phyloP scores from a whole-genome alignment of 2,797 vertebrate species.

The Pangasius macronema region DNA sequence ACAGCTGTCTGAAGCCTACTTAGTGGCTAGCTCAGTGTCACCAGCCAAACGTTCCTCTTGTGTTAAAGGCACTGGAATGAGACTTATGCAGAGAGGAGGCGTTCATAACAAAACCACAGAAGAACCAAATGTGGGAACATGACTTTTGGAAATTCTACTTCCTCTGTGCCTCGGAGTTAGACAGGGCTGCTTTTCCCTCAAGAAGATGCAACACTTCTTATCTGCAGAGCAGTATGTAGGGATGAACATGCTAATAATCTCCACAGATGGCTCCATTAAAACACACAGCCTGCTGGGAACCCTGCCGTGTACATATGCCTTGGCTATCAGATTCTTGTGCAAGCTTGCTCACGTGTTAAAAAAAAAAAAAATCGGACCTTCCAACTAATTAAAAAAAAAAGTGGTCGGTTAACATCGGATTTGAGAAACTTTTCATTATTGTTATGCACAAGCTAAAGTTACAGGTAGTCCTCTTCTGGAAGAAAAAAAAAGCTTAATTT shows the following conservation, averaged over 20 bases:
- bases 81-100: slow-evolving; percentile 59
- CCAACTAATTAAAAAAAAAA: not conserved
- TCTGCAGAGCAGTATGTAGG: slow-evolving; percentile 45
- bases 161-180: slow-evolving; percentile 47
- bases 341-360: slow-evolving; percentile 15
- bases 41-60: slow-evolving; percentile 50
- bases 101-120: not conserved
- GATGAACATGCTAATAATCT: slow-evolving; percentile 50
- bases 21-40: slow-evolving; percentile 36
- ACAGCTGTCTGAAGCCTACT: slow-evolving; percentile 19
- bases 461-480: not conserved
- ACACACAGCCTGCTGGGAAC: slow-evolving; percentile 59
- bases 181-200: slow-evolving; percentile 55
- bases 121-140: slow-evolving; percentile 60
- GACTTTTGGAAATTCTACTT: slow-evolving; percentile 65
- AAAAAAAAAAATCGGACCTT: not conserved
- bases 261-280: slow-evolving; percentile 65
- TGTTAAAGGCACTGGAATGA: slow-evolving; percentile 60
- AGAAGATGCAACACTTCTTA: slow-evolving; percentile 53
- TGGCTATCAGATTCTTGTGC: slow-evolving; percentile 24
- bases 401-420: not conserved
- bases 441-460: not conserved
- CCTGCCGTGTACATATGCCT: slow-evolving; percentile 52
- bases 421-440: not conserved
- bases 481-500: not conserved